These are phyloP conservation scores for Neostethus bicornis DNA, from an alignment of 2,797 vertebrate species.

Conservation along the genomic window DNA sequence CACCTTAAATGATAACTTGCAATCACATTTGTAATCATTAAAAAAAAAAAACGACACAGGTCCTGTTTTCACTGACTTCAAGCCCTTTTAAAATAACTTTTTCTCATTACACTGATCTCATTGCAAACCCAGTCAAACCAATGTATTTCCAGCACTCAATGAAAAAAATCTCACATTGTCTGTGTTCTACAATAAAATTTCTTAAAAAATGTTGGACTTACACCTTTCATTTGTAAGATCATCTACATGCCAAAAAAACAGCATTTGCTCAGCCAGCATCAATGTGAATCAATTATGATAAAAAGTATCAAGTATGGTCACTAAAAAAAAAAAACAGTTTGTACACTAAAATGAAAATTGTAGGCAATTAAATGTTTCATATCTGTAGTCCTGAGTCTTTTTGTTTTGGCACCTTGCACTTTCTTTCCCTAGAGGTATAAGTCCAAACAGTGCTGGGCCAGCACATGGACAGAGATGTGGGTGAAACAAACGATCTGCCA, in stretches of 20 bases:
- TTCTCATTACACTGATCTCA: slow-evolving; percentile 46
- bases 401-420: slow-evolving; percentile 53
- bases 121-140: slow-evolving; percentile 22
- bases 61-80: no score
- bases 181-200: slow-evolving; percentile 3
- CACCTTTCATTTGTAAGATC: slow-evolving; percentile 16
- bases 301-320: slow-evolving; percentile 20
- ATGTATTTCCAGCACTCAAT: slow-evolving; percentile 22
- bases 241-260: not conserved
- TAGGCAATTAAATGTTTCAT: slow-evolving; percentile 24
- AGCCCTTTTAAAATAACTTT: slow-evolving; percentile 67
- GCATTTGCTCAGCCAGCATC: slow-evolving; percentile 11
- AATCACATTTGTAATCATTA: no score
- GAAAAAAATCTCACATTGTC: slow-evolving; percentile 10
- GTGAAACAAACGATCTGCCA: slow-evolving; percentile 6
- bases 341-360: slow-evolving; percentile 20
- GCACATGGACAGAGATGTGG: not conserved
- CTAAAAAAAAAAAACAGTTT: slow-evolving; percentile 21
- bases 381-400: slow-evolving; percentile 61
- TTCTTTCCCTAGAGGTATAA: slow-evolving; percentile 26
- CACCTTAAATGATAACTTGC: slow-evolving; percentile 41
- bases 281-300: slow-evolving; percentile 5
- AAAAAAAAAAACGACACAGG: no score
- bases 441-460: slow-evolving; percentile 20
- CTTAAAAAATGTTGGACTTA: not conserved